Conservation (phyloP, 2,797 vertebrate species). For the Amniataba percoides region DNA sequence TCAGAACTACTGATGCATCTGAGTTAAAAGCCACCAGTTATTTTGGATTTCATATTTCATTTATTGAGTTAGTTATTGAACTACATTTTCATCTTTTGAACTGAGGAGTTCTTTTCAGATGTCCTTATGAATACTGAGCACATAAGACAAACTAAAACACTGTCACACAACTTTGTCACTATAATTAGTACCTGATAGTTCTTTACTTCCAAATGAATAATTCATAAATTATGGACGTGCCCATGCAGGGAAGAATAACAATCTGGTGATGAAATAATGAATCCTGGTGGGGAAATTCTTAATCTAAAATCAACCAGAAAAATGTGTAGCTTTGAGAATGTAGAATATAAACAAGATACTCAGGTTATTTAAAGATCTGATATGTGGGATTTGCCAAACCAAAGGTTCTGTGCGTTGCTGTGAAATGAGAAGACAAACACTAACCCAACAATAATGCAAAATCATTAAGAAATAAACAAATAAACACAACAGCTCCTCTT, state of each 20-base stretch:
- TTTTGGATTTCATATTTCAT: too few species aligned
- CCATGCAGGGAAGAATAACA: neutral
- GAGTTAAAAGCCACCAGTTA: too few species aligned
- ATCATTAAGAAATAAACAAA: neutral
- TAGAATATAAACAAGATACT: neutral
- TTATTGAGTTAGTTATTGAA: too few species aligned
- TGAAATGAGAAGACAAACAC: neutral
- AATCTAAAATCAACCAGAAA: too few species aligned
- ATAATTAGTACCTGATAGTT: neutral
- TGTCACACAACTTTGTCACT: neutral
- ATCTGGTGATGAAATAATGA: neutral
- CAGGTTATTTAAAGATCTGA: neutral
- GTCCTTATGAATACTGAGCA: neutral
- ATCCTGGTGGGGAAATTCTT: too few species aligned
- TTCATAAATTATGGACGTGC: too few species aligned
- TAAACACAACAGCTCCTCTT: neutral
- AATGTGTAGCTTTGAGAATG: too few species aligned
- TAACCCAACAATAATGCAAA: neutral
- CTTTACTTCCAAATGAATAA: too few species aligned
- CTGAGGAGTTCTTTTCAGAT: neutral
- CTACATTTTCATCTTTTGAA: neutral
- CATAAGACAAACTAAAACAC: too few species aligned
- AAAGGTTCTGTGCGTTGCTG: neutral
- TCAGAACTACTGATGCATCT: too few species aligned
- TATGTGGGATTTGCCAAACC: neutral